Base-by-base conservation (phyloP, 2,888 invertebrate species). In the Drosophila pseudotakahashii region DNA sequence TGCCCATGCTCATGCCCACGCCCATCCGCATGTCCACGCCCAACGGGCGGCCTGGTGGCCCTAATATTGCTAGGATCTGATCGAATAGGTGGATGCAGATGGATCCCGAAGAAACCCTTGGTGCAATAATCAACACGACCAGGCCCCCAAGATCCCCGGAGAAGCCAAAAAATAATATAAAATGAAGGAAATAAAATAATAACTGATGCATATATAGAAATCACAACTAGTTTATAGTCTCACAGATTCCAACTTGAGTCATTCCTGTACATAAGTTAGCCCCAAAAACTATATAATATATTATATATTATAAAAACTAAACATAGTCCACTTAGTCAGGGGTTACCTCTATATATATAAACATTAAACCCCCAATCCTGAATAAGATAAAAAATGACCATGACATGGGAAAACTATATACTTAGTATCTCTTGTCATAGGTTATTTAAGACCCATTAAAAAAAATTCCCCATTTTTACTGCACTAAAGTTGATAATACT, bases 31-130 rank as follows among this genome's bases (percentile, higher is more conserved):
- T 59, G 82, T 76, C 45, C 90, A 85, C 61, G 88, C 78, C 63
- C 91, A 89, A 73, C 82, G 88, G 32, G 85, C 73, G 14, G 67
- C 89, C 45, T 92, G 92, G 92, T 92, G 92, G 92, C 89, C 92
- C 86, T 91, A 91, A 90, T 91, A 90, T 89, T 90, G 89, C 57
- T 91, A 89, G 78, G 68, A 19, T 23, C 10, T 9, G 26, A 47
- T 55, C 90, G 90, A 89, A 90, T 89, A 81, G 19, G 19, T 19
- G 19, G 19, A 19, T 19, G 19, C 19, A 19, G 86, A 81, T 88
- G 88, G 7, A 26, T 1, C 26, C 26, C 6, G n/a, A n/a, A n/a
- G n/a, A n/a, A 30, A 30, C 7, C 30, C 30, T 72, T 78, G 85
- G 90, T 87, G 89, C 88, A 89, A 89, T 85, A 88, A 77, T 26